Conservation (phyloP, 2,113 vertebrate species). For the Hydropotes inermis region DNA sequence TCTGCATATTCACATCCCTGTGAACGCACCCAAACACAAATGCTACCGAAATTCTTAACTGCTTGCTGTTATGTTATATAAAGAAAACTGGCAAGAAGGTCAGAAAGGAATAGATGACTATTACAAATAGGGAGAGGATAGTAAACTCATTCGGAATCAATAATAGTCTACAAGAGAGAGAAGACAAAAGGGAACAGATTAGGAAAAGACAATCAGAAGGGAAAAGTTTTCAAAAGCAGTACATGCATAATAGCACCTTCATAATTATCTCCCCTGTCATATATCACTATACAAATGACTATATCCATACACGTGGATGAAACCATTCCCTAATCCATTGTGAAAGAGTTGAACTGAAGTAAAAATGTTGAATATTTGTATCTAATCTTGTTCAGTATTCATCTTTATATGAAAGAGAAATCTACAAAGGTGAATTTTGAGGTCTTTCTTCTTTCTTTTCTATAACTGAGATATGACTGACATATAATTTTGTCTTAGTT, state of each 20-base stretch:
- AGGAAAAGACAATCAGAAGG: background rate
- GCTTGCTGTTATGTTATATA: background rate
- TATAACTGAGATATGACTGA: background rate
- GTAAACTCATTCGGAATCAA: background rate
- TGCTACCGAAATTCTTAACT: background rate
- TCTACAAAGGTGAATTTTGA: background rate
- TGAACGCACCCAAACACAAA: background rate
- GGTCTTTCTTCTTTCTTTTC: background rate
- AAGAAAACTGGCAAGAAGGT: background rate
- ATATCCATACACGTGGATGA: too few relatives aligned
- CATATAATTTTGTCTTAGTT: background rate
- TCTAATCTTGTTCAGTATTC: background rate
- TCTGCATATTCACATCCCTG: background rate
- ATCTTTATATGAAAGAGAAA: background rate
- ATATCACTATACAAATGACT: background rate
- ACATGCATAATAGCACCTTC: background rate
- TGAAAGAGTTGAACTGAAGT: background rate
- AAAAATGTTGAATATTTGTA: background rate
- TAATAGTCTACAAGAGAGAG: background rate
- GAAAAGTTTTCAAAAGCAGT: background rate
- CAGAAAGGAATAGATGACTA: background rate
- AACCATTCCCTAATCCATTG: background rate
- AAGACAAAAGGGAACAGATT: background rate
- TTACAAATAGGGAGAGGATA: background rate
- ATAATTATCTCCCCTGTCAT: background rate